Conservation (phyloP, 2,888 invertebrate species). For the Gastrophysa polygoni region DNA sequence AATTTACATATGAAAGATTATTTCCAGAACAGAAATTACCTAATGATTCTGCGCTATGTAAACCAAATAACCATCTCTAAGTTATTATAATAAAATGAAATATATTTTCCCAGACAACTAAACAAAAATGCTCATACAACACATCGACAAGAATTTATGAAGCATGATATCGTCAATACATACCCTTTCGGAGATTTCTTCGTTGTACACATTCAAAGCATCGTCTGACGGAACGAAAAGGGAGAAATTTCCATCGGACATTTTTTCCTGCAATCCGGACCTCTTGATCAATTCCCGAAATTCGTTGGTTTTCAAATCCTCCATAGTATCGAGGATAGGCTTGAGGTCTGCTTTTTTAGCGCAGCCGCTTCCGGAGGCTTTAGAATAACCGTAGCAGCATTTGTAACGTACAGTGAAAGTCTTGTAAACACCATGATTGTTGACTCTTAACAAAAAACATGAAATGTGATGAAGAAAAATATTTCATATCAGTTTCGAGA, state of each 20-base stretch:
- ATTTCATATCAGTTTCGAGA: too few relatives aligned
- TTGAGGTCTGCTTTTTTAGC: conserved; percentile 63
- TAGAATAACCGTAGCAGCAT: conserved; percentile 71
- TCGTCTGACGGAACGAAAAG: conserved; percentile 68
- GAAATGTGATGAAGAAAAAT: too few relatives aligned
- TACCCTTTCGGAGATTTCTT: conserved; percentile 63
- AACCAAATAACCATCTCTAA: too few relatives aligned
- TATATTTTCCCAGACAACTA: too few relatives aligned
- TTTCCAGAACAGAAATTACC: too few relatives aligned
- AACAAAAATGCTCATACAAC: too few relatives aligned
- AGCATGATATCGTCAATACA: conserved; percentile 37
- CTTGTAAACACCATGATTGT: conserved; percentile 65
- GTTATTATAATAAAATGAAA: too few relatives aligned
- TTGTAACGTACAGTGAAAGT: conserved; percentile 68
- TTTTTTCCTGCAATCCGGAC: conserved; percentile 60
- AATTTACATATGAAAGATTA: too few relatives aligned
- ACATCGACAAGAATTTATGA: not conserved
- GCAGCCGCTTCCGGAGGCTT: conserved; percentile 53
- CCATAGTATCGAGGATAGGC: conserved; percentile 63
- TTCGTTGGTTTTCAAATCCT: conserved; percentile 64
- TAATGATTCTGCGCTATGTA: too few relatives aligned
- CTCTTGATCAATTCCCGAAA: conserved; percentile 64
- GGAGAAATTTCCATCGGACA: conserved; percentile 64
- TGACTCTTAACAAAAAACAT: conserved; percentile 63
- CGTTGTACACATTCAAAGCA: conserved; percentile 64